These are phyloP conservation scores for Pristionchus mayeri DNA, from an alignment of 2,888 invertebrate species.

Conservation along the genomic window DNA sequence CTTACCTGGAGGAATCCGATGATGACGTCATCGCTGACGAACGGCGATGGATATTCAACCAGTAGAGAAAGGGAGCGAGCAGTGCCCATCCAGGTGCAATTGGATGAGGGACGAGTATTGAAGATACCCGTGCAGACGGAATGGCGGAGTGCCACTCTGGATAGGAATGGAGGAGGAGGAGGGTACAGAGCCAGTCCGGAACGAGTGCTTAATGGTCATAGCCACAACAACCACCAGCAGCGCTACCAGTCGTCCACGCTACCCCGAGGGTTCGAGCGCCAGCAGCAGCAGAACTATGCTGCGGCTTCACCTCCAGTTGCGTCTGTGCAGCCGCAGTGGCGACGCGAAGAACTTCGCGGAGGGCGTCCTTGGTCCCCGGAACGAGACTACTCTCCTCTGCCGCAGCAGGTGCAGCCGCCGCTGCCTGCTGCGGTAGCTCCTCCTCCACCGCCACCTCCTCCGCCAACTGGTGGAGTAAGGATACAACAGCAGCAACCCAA, in stretches of 20 bases:
- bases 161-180: conserved; percentile 7
- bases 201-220: background rate
- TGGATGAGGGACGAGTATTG: conserved; percentile 47
- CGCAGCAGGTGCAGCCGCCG: background rate
- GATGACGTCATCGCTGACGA: background rate
- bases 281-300: background rate
- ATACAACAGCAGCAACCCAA: background rate
- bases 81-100: conserved; percentile 44
- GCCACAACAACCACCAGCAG: background rate
- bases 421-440: conserved; percentile 6
- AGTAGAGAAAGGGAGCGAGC: conserved; percentile 16
- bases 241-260: conserved; percentile 22
- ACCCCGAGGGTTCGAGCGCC: conserved; percentile 4
- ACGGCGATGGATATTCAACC: background rate
- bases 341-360: background rate
- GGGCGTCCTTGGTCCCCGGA: conserved; percentile 38
- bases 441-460: conserved; percentile 35
- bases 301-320: background rate
- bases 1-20: conserved; percentile 30
- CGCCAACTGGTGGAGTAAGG: background rate
- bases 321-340: background rate
- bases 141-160: background rate
- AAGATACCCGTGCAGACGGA: conserved; percentile 35
- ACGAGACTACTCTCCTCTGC: conserved; percentile 37
- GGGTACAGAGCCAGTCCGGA: background rate